phyloP scores from a whole-genome alignment of 2,888 invertebrate genomes.

The Agrenia bidenticulata region DNA sequence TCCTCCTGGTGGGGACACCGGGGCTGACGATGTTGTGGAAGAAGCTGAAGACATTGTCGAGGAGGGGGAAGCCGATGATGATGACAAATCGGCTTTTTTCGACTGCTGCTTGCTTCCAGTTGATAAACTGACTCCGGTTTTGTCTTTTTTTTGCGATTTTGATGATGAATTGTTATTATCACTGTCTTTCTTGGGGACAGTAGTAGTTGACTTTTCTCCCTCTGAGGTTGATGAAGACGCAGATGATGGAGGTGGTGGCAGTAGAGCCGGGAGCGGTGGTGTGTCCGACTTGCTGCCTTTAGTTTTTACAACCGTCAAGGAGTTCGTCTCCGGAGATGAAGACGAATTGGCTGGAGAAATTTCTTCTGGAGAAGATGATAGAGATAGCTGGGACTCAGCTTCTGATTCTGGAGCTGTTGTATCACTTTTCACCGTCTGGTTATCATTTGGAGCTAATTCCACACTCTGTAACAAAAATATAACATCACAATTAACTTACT shows the following conservation, averaged over 20 bases:
- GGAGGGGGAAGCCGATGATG: slow-evolving; percentile 17
- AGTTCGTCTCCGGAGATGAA: slow-evolving; percentile 4
- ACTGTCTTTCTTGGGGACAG: slow-evolving; percentile 10
- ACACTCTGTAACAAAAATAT: slow-evolving; percentile 15
- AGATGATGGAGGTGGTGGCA: slow-evolving; percentile 16
- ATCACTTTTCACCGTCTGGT: not conserved
- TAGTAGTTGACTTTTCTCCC: slow-evolving; percentile 15
- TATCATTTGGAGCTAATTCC: slow-evolving; percentile 10
- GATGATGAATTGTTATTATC: slow-evolving; percentile 25
- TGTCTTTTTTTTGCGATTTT: not conserved
- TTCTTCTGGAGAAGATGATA: not conserved
- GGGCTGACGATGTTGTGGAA: slow-evolving; percentile 27
- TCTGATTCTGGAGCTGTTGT: not conserved
- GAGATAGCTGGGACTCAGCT: not conserved
- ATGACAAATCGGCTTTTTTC: slow-evolving; percentile 2
- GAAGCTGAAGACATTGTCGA: slow-evolving; percentile 21
- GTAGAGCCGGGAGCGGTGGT: not conserved
- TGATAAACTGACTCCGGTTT: not conserved
- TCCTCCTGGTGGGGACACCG: slow-evolving; percentile 25
- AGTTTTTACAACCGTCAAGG: too few species aligned
- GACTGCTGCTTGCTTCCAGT: not conserved
- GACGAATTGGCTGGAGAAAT: not conserved
- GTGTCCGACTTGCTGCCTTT: too few species aligned
- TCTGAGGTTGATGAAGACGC: slow-evolving; percentile 12
- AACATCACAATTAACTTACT: too few species aligned